Base-by-base conservation (phyloP, 2,113 vertebrate species). In the Aythya baeri region DNA sequence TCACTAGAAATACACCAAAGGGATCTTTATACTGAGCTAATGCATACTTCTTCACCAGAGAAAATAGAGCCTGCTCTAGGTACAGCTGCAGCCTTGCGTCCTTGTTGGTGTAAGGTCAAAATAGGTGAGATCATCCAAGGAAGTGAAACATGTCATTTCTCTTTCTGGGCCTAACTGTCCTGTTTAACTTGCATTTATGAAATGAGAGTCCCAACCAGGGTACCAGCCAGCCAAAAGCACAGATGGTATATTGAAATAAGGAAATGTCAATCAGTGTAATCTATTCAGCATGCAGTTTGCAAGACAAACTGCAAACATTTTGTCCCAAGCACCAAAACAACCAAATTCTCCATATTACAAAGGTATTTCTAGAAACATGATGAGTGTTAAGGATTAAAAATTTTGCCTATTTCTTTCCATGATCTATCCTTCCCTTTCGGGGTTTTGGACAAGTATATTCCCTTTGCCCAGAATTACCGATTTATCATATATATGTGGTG, bases 221-320 rank as follows among this genome's bases (percentile, higher is more conserved):
- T 91, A 97, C 96, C 78, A 93, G 65, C 23, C 72, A 94, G 79
- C 84, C 94, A 75, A 74, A 74, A 70, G 93, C 58, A 97, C 94
- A 98, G 97, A 97, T 96, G 96, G 95, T 32, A 83, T 86, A 82
- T 5, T 86, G 76, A 96, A 96, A 97, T 36, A 94, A 92, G 72
- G 83, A 87, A 95, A 94, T 50, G 74, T 68, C 83, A 93, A 89
- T 96, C 95, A 92, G 86, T 88, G 41, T 91, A 79, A 95, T 94
- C 88, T 86, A 93, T 93, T 93, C 91, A 93, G 85, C 74, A 80
- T 21, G 36, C 32, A 50, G 75, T 91, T 80, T 95, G 88, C 96
- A 95, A 97, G 86, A 96, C 93, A 86, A 95, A 93, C 86, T 73
- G 74, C 95, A 96, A 96, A 75, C 93, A 94, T 89, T 96, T 90